A percentile compares a stretch with the other conserved stretches of the same genome.
phyloP scores from a whole-genome alignment of 1,140 invertebrate species.

The Cyclargus thomasi region DNA sequence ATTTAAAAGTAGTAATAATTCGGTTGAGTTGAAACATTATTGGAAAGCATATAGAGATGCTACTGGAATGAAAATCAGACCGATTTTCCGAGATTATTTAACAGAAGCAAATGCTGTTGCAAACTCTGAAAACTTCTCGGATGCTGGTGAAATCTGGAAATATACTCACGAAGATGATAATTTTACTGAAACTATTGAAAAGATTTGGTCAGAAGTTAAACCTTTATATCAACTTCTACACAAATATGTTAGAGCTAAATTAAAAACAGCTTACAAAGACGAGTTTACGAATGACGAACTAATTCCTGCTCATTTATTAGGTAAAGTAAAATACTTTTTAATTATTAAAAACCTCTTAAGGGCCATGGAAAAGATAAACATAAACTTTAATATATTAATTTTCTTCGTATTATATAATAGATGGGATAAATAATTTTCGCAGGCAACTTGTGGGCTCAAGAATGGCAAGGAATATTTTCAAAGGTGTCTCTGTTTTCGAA shows the following conservation, averaged over 20 bases:
- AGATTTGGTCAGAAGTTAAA: slow-evolving; percentile 83
- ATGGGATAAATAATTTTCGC: slow-evolving; percentile 18
- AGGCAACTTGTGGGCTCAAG: slow-evolving; percentile 93
- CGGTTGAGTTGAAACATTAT: slow-evolving; percentile 74
- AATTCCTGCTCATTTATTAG: slow-evolving; percentile 89
- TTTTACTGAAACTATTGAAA: slow-evolving; percentile 70
- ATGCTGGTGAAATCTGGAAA: slow-evolving; percentile 79
- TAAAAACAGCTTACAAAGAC: slow-evolving; percentile 79
- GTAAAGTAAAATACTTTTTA: slow-evolving; percentile 52
- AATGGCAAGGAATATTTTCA: slow-evolving; percentile 83
- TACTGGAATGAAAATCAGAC: slow-evolving; percentile 77
- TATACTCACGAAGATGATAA: slow-evolving; percentile 77
- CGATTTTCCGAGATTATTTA: slow-evolving; percentile 78
- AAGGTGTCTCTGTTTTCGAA: slow-evolving; percentile 81
- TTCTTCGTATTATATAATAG: no score
- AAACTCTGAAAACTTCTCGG: slow-evolving; percentile 73
- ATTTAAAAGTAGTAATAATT: slow-evolving; percentile 66
- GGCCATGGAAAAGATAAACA: no score
- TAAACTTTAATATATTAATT: no score
- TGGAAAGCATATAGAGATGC: slow-evolving; percentile 79
- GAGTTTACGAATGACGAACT: slow-evolving; percentile 76
- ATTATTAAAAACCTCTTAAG: slow-evolving; percentile 2
- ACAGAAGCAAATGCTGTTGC: slow-evolving; percentile 79
- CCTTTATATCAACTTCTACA: slow-evolving; percentile 88
- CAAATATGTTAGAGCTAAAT: slow-evolving; percentile 82